These are phyloP conservation scores for Muscidifurax raptorellus DNA, from an alignment of 1,140 invertebrate genomes.

Conservation along the genomic window DNA sequence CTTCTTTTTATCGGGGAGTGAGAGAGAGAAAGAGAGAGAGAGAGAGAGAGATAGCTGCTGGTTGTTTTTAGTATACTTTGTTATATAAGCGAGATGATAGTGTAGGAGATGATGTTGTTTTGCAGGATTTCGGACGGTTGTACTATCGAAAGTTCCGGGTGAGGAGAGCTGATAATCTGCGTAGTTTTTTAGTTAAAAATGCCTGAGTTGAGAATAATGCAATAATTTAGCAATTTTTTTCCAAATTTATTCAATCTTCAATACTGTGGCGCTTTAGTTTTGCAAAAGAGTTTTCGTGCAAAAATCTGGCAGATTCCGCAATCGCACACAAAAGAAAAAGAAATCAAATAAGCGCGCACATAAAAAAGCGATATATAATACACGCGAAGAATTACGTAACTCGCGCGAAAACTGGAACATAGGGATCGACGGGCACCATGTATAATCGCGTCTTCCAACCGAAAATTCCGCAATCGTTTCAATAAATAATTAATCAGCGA, in stretches of 20 bases:
- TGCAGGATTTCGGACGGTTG: not conserved
- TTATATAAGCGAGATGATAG: no score
- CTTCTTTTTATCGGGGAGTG: constrained; percentile 12
- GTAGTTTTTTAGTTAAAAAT: not conserved
- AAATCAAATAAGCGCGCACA: not conserved
- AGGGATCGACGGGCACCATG: no score
- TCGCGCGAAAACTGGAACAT: not conserved
- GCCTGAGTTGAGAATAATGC: no score
- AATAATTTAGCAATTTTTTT: no score
- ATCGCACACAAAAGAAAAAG: not conserved
- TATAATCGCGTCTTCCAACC: no score
- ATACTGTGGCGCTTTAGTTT: no score
- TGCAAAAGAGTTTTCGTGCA: no score
- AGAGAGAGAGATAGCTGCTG: no score
- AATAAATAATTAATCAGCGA: constrained; percentile 25
- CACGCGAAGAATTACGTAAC: not conserved
- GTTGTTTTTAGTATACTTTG: not conserved
- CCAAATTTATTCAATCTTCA: no score
- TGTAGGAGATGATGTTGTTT: not conserved
- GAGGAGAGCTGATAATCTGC: not conserved
- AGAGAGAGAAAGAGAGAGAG: not conserved
- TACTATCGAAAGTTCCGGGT: not conserved
- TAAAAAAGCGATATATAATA: not conserved
- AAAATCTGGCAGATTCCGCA: not conserved
- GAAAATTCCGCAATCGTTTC: not conserved